Evolutionary conservation across 2,113 vertebrate genomes (phyloP), one percentile per base, ranked within the genome.

Genomic region (Calyptomena viridis): DNA sequence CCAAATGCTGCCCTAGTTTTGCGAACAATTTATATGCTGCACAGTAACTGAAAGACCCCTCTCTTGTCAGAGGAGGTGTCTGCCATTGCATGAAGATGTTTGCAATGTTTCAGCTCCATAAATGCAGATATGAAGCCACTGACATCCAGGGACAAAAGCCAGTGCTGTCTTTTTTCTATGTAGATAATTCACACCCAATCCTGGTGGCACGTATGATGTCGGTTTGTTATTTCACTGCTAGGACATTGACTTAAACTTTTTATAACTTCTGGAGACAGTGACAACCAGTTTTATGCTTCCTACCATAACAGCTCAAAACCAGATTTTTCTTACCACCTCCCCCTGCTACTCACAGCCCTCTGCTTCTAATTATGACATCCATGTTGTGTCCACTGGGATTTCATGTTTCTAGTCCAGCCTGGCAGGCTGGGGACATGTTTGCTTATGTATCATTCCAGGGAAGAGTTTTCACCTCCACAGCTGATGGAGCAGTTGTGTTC

Each of bases 401-500:
- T 73, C 33, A 73, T n/a, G 8, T 68, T 86, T 83, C 58, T 55
- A 63, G 25, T 53, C 47, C 62, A 78, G 17, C 10, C 25, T 6
- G 0, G 23, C 15, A 73, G 39, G 33, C 53, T 59, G 40, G 21
- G 31, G 3, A 64, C 19, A 35, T 1, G 1, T 47, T 87, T 21
- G 24, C 19, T 39, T 56, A 16, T 1, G 8, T 47, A 35, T 52
- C 27, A 30, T 10, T 39, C 7, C 16, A 55, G 37, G 16, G 21
- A 93, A 56, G 40, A 52, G 8, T 62, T 78, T 89, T 59, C 47
- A 66, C 8, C 10, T 66, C 20, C 22, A 20, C 20, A 37, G 28
- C 21, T 88, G 39, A 9, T 2, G 1, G 11, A 66, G 73, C 6
- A 3, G 37, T 39, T 0, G 0, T 39, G 12, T 62, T 83, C 49